Evolutionary conservation across 1,140 invertebrate genomes (phyloP).

Genomic region (Pentalonia nigronervosa): DNA sequence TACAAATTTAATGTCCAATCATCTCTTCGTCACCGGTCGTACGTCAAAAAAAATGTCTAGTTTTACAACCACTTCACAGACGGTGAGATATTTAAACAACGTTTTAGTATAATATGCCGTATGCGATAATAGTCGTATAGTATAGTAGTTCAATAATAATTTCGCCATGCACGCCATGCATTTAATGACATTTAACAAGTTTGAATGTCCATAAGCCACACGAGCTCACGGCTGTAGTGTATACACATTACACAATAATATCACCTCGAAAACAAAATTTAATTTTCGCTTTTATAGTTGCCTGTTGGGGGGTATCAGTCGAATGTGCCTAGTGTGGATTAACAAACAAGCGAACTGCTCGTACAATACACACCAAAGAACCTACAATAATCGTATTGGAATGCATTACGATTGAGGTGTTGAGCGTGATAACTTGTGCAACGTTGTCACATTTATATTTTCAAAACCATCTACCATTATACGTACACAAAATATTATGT

Average conservation of each 20-base stretch:
- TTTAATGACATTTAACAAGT: background rate
- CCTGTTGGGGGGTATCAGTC: background rate
- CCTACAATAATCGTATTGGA: background rate
- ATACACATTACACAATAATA: background rate
- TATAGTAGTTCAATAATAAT: too few species aligned
- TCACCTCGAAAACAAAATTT: background rate
- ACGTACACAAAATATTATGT: background rate
- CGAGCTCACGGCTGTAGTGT: background rate
- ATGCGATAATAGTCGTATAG: background rate
- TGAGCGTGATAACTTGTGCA: background rate
- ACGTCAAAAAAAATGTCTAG: background rate
- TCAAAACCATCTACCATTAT: background rate
- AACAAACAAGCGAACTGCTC: background rate
- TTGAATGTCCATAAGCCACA: background rate
- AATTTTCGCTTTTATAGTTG: background rate
- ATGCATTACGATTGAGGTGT: background rate
- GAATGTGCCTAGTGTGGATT: background rate
- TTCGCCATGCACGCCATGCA: too few species aligned
- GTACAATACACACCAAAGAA: background rate
- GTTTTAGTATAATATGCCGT: background rate
- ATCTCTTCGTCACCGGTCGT: background rate
- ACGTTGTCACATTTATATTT: background rate
- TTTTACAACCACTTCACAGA: background rate
- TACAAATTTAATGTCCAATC: background rate
- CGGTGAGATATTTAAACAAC: background rate